These are phyloP conservation scores for Caenorhabditis panamensis DNA, from an alignment of 2,888 invertebrate genomes.

Conservation along the genomic window DNA sequence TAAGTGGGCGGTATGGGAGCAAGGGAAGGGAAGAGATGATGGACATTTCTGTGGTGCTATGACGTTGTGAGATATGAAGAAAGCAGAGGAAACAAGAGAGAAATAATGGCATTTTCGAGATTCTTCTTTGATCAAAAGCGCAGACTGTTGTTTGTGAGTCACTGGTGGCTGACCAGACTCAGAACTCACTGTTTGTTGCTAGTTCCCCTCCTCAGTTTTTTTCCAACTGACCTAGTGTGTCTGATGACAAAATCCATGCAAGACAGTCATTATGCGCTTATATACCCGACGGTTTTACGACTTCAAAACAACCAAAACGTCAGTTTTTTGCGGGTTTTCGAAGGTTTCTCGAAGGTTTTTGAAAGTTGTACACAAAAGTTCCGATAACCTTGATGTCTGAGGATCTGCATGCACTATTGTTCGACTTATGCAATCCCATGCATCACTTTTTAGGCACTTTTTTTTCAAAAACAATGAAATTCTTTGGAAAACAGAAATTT, in stretches of 20 bases:
- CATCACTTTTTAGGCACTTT: background rate
- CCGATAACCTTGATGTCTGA: conserved; percentile 8
- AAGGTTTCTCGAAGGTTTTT: too few relatives aligned
- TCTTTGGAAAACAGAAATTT: background rate
- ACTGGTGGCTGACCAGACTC: background rate
- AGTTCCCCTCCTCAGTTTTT: background rate
- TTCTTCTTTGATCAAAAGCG: conserved; percentile 1
- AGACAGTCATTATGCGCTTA: conserved; percentile 53
- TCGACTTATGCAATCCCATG: background rate
- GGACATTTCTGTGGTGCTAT: background rate
- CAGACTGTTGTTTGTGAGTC: background rate
- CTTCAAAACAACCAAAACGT: conserved; percentile 21
- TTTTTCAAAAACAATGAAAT: background rate
- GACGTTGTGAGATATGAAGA: too few relatives aligned
- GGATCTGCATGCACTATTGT: background rate
- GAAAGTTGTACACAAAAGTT: conserved; percentile 18
- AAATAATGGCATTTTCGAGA: background rate
- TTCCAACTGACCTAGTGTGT: conserved; percentile 23
- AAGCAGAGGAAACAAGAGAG: background rate
- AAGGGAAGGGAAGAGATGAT: conserved; percentile 3
- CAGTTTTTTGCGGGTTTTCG: conserved; percentile 7
- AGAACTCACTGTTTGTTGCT: background rate
- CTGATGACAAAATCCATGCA: conserved; percentile 21
- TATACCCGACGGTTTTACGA: conserved; percentile 42
- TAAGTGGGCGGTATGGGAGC: conserved; percentile 34